Percentiles rank a stretch among this genome's conserved stretches.
These are phyloP conservation scores for Prunella fulvescens DNA, from an alignment of 2,113 vertebrate species.

Conservation along the genomic window DNA sequence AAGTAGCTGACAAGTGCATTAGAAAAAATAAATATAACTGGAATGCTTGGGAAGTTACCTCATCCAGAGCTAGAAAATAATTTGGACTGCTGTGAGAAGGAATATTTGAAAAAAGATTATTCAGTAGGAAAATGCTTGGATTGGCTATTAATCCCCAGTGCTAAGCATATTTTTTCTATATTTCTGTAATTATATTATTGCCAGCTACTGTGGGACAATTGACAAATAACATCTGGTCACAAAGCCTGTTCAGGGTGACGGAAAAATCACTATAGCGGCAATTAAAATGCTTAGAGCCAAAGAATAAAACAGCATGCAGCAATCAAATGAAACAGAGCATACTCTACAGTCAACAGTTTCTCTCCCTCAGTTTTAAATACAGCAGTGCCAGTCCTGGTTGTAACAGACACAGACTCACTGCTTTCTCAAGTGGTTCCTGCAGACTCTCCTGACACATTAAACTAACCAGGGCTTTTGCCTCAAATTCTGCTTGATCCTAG, in stretches of 20 bases:
- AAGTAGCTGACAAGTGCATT: constrained; percentile 53
- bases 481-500: not conserved
- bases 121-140: constrained; percentile 28
- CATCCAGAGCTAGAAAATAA: constrained; percentile 42
- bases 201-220: constrained; percentile 49
- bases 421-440: not conserved
- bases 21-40: constrained; percentile 61
- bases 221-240: constrained; percentile 57
- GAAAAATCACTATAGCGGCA: not conserved
- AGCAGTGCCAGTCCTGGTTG: not conserved
- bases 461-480: not conserved
- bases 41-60: constrained; percentile 53
- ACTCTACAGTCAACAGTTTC: not conserved
- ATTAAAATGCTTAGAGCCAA: constrained; percentile 5
- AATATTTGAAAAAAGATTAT: constrained; percentile 40
- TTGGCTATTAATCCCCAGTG: constrained; percentile 1
- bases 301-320: not conserved
- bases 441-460: not conserved
- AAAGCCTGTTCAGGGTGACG: not conserved
- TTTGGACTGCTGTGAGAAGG: not conserved
- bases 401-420: not conserved
- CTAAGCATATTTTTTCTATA: not conserved
- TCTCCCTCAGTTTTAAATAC: not conserved
- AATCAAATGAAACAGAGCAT: not conserved
- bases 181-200: constrained; percentile 30